phyloP scores from a whole-genome alignment of 2,888 invertebrate species.

The Callosobruchus maculatus region DNA sequence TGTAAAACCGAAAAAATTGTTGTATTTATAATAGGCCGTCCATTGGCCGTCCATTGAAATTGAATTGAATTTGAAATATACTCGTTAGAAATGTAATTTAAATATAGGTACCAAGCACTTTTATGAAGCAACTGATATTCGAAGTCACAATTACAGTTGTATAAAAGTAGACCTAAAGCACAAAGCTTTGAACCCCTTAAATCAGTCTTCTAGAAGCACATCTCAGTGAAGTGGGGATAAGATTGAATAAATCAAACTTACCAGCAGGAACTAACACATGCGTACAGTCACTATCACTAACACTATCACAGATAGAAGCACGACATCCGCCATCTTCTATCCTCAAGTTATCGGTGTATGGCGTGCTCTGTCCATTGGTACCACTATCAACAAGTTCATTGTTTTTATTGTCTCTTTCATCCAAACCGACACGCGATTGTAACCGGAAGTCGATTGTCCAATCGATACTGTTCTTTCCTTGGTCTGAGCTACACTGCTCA shows the following conservation, averaged over 20 bases:
- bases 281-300: constrained; percentile 33
- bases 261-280: constrained; percentile 48
- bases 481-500: neutral
- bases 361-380: neutral
- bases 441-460: neutral
- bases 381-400: neutral
- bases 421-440: neutral
- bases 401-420: neutral
- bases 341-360: neutral
- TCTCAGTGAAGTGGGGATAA: too few relatives aligned
- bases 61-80: too few relatives aligned
- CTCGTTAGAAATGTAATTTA: too few relatives aligned
- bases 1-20: too few relatives aligned
- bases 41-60: too few relatives aligned
- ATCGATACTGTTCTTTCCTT: neutral
- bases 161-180: too few relatives aligned
- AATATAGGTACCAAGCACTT: too few relatives aligned
- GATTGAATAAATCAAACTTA: constrained; percentile 26
- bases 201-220: too few relatives aligned
- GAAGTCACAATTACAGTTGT: too few relatives aligned
- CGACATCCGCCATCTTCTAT: neutral
- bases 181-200: too few relatives aligned
- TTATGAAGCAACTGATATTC: too few relatives aligned
- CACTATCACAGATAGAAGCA: constrained; percentile 15
- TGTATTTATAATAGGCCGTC: too few relatives aligned